A percentile compares a stretch with the other conserved stretches of the same genome.
Conservation (phyloP, 1,140 invertebrate species). For the Caenorhabditis remanei region DNA sequence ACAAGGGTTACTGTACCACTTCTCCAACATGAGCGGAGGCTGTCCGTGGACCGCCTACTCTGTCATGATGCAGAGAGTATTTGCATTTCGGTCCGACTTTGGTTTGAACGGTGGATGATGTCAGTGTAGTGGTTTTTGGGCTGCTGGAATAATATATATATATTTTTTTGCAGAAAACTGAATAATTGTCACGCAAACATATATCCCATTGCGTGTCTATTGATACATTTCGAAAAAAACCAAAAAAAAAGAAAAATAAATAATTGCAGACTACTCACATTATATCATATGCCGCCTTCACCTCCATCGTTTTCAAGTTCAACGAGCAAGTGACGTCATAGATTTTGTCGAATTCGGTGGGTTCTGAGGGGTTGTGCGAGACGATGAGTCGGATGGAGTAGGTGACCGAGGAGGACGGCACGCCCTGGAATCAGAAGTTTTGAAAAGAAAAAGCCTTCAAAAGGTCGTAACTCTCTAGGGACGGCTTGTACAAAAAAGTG, state of each 20-base stretch:
- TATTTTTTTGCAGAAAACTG: neutral
- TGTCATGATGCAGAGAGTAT: conserved; percentile 55
- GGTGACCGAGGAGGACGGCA: conserved; percentile 2
- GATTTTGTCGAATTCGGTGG: conserved; percentile 57
- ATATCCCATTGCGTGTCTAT: no score
- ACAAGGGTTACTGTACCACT: neutral
- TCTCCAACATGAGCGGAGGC: conserved; percentile 54
- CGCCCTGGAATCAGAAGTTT: neutral
- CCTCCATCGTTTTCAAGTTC: conserved; percentile 46
- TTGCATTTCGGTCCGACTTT: conserved; percentile 47
- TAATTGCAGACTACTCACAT: conserved; percentile 20
- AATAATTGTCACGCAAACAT: conserved; percentile 32
- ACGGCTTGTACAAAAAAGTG: neutral
- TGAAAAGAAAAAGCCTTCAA: no score
- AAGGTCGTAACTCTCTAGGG: no score
- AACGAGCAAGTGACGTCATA: conserved; percentile 55
- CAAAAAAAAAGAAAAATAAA: no score
- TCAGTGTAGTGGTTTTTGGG: conserved; percentile 18
- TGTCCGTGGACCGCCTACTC: conserved; percentile 29
- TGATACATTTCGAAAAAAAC: no score
- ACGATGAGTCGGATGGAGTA: conserved; percentile 34
- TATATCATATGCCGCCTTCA: conserved; percentile 55
- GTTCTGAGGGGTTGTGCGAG: conserved; percentile 23
- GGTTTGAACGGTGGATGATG: neutral
- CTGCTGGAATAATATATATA: conserved; percentile 1